A percentile compares a stretch with the other conserved stretches of the same genome.
Conservation (phyloP, 2,113 vertebrate species). For the Amphiprion ocellaris region DNA sequence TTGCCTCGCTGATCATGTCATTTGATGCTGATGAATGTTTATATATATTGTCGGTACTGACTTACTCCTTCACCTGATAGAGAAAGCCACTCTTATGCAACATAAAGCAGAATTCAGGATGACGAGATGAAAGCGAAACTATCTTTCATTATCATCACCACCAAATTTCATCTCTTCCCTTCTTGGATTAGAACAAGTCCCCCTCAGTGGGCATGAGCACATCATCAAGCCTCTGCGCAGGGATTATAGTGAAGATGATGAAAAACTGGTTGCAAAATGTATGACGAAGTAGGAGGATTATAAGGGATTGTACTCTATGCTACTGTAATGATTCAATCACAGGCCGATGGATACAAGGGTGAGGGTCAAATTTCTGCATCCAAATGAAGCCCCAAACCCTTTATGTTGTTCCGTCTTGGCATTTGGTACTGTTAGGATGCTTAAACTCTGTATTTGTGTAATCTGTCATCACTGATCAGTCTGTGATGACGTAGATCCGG, state of each 20-base stretch:
- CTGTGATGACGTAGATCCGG: constrained; percentile 43
- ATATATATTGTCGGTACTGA: not conserved
- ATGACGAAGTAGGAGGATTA: constrained; percentile 77
- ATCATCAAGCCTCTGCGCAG: constrained; percentile 52
- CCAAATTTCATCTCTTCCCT: constrained; percentile 30
- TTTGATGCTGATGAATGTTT: not conserved
- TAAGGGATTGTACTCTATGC: constrained; percentile 65
- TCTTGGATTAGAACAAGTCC: constrained; percentile 50
- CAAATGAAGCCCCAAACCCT: constrained; percentile 9
- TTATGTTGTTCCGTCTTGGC: not conserved
- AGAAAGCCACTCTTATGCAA: not conserved
- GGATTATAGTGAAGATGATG: constrained; percentile 76
- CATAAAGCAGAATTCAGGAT: constrained; percentile 5
- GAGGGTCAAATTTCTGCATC: constrained; percentile 37
- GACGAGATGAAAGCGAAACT: constrained; percentile 15
- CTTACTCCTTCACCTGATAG: not conserved
- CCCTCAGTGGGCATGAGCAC: constrained; percentile 34
- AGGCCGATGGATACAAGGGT: constrained; percentile 31
- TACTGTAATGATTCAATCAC: constrained; percentile 62
- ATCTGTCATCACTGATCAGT: constrained; percentile 40
- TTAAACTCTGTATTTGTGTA: constrained; percentile 36
- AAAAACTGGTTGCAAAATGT: constrained; percentile 67
- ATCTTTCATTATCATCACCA: constrained; percentile 22
- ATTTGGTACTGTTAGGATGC: constrained; percentile 9
- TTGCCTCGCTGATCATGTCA: not conserved